Evolutionary conservation across 2,888 invertebrate species (phyloP).

Genomic region (Caenorhabditis angaria): DNA sequence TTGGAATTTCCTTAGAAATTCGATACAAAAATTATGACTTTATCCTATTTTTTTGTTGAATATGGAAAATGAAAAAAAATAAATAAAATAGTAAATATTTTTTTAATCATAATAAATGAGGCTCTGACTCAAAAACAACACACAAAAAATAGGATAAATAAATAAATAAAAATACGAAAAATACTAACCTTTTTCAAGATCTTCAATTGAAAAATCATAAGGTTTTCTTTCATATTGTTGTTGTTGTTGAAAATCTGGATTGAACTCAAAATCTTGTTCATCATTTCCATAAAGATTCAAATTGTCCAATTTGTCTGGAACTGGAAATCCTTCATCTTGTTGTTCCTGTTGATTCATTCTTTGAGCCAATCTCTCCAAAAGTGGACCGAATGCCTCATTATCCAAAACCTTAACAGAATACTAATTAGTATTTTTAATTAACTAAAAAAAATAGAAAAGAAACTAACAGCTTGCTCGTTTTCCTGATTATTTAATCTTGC

Average conservation of each 20-base stretch:
- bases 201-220: neutral
- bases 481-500: constrained; percentile 18
- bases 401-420: neutral
- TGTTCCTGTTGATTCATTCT: too few species aligned
- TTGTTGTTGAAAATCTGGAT: neutral
- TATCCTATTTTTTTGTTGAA: neutral
- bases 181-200: neutral
- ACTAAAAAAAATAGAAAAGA: neutral
- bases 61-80: too few species aligned
- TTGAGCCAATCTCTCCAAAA: neutral
- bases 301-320: neutral
- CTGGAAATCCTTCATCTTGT: neutral
- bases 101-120: constrained; percentile 2
- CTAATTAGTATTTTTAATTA: neutral
- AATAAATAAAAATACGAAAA: neutral
- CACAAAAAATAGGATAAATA: neutral
- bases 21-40: too few species aligned
- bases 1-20: too few species aligned
- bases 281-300: neutral
- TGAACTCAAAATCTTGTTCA: neutral
- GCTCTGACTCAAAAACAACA: neutral
- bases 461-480: constrained; percentile 18
- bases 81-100: neutral
- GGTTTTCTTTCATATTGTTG: neutral
- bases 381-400: neutral